Percentiles rank a stretch among this genome's conserved stretches.
Conservation (phyloP, 2,797 vertebrate species). For the Linurgus olivaceus region DNA sequence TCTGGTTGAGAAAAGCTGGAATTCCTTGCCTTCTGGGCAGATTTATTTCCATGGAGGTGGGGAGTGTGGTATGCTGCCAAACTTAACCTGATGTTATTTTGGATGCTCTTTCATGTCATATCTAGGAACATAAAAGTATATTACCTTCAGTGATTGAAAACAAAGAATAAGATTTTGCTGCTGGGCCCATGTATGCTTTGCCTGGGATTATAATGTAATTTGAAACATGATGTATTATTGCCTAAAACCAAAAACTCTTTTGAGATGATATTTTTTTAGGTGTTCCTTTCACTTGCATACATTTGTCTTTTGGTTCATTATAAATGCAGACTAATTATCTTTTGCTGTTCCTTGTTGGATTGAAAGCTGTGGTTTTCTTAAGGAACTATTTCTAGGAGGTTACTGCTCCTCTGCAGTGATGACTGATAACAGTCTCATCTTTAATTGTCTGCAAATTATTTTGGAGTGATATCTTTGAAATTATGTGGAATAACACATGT, state of each 20-base stretch:
- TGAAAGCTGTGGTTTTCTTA: not conserved
- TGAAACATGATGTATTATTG: not conserved
- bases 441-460: not conserved
- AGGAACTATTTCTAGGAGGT: not conserved
- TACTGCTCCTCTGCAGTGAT: not conserved
- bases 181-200: not conserved
- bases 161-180: not conserved
- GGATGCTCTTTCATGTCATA: not conserved
- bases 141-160: not conserved
- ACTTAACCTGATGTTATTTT: not conserved
- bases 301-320: not conserved
- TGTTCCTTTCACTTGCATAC: not conserved
- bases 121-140: not conserved
- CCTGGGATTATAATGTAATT: not conserved
- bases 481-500: not conserved
- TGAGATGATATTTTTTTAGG: not conserved
- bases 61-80: accelerated
- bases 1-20: not conserved
- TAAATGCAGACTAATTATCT: not conserved
- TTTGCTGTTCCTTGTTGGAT: not conserved
- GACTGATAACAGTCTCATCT: not conserved
- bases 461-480: not conserved
- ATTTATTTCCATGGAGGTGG: not conserved
- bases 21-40: not conserved
- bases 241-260: not conserved